These are phyloP conservation scores for Onychostruthus taczanowskii DNA, from an alignment of 2,113 vertebrate species.

Conservation along the genomic window DNA sequence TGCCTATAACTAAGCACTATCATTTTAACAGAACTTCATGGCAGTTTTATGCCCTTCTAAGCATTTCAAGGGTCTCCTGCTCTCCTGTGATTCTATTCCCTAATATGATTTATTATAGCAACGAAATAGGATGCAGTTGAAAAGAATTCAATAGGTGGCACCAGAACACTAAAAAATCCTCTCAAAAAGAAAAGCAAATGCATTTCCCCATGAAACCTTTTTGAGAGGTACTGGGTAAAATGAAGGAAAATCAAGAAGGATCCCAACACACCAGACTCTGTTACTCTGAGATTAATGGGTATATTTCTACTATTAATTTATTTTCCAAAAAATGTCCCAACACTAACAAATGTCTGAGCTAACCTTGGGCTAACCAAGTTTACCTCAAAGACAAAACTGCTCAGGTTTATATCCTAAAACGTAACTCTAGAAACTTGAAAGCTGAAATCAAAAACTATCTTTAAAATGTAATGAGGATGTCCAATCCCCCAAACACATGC, in stretches of 20 bases:
- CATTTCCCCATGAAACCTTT: background rate
- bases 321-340: background rate
- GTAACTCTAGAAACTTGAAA: background rate
- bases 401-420: background rate
- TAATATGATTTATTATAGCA: background rate
- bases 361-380: background rate
- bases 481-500: background rate
- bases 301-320: constrained; percentile 6
- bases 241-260: constrained; percentile 10
- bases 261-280: background rate
- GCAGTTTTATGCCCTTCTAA: background rate
- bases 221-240: background rate
- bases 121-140: background rate
- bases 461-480: background rate
- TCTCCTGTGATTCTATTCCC: background rate
- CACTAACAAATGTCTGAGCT: background rate
- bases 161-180: constrained; percentile 53
- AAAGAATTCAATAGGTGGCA: constrained; percentile 74
- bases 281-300: background rate
- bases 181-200: background rate
- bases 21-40: background rate
- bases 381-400: constrained; percentile 10
- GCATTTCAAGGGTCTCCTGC: background rate
- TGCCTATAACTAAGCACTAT: background rate
- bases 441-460: constrained; percentile 27